A percentile compares a stretch with the other conserved stretches of the same genome.
phyloP scores from a whole-genome alignment of 2,888 invertebrate genomes.

The Diaperis boleti region DNA sequence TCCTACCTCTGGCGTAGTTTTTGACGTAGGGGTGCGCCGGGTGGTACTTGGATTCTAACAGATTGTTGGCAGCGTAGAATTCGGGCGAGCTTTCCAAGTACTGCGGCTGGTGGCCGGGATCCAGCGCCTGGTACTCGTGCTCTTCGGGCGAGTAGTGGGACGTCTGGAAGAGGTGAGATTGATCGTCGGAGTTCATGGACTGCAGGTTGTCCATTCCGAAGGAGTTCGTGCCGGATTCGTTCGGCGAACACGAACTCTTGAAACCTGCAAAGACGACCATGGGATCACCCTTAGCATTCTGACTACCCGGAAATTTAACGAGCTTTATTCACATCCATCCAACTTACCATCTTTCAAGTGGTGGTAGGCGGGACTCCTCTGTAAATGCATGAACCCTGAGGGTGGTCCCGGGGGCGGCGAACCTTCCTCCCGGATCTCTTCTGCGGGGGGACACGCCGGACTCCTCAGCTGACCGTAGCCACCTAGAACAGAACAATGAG shows the following conservation, averaged over 20 bases:
- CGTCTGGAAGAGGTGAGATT: conserved; percentile 56
- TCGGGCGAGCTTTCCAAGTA: conserved; percentile 79
- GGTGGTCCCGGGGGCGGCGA: conserved; percentile 62
- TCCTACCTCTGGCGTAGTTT: conserved; percentile 78
- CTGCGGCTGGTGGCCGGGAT: conserved; percentile 69
- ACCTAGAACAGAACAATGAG: conserved; percentile 61
- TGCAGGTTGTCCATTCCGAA: conserved; percentile 63
- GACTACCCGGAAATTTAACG: too few species aligned
- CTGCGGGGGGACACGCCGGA: conserved; percentile 66
- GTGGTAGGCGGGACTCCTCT: conserved; percentile 62
- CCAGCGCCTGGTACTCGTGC: conserved; percentile 70
- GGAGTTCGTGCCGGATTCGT: conserved; percentile 69
- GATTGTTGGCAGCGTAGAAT: conserved; percentile 76
- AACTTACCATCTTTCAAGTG: conserved; percentile 63
- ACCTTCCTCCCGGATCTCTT: conserved; percentile 69
- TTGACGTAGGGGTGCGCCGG: conserved; percentile 74
- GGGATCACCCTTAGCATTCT: too few species aligned
- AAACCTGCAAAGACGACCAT: conserved; percentile 57
- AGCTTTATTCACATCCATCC: too few species aligned
- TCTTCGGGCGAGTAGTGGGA: conserved; percentile 71
- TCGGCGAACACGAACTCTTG: conserved; percentile 66
- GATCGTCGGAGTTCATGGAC: conserved; percentile 66
- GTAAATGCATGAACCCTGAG: conserved; percentile 59
- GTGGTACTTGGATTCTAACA: conserved; percentile 76
- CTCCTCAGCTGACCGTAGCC: conserved; percentile 71